Percentiles rank a stretch among this genome's conserved stretches.
phyloP scores from a whole-genome alignment of 2,888 invertebrate species.

The Nephrotoma flavescens region DNA sequence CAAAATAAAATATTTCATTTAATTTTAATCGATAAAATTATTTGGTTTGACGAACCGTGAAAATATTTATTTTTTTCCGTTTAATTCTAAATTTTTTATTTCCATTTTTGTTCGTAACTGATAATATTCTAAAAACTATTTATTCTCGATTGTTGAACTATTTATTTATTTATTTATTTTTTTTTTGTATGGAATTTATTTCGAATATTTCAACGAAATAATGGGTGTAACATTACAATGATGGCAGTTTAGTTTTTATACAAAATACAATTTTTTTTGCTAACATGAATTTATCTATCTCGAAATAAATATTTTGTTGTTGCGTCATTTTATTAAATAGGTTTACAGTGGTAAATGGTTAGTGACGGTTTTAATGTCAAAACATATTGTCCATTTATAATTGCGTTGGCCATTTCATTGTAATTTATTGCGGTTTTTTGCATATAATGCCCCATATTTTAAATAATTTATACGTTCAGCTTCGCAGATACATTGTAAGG shows the following conservation, averaged over 20 bases:
- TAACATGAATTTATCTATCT: neutral
- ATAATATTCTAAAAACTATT: neutral
- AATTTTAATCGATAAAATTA: neutral
- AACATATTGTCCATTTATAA: neutral
- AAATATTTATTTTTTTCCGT: neutral
- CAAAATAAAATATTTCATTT: neutral
- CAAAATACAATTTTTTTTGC: neutral
- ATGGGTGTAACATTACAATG: neutral
- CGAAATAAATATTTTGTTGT: neutral
- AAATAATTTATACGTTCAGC: neutral
- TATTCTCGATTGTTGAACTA: neutral
- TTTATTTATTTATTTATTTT: neutral
- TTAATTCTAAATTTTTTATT: neutral
- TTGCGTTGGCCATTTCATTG: neutral
- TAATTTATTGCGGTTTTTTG: neutral
- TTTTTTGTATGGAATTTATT: neutral
- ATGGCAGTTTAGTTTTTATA: neutral
- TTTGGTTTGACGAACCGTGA: neutral
- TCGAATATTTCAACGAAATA: neutral
- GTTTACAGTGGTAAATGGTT: neutral
- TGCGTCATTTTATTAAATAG: neutral
- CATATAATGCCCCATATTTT: neutral
- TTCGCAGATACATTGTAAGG: neutral
- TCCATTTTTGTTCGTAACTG: neutral
- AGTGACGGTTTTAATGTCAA: neutral